Percentiles rank a stretch among this genome's conserved stretches.
Evolutionary conservation across 2,797 vertebrate species (phyloP).

Genomic region (Falco naumanni): DNA sequence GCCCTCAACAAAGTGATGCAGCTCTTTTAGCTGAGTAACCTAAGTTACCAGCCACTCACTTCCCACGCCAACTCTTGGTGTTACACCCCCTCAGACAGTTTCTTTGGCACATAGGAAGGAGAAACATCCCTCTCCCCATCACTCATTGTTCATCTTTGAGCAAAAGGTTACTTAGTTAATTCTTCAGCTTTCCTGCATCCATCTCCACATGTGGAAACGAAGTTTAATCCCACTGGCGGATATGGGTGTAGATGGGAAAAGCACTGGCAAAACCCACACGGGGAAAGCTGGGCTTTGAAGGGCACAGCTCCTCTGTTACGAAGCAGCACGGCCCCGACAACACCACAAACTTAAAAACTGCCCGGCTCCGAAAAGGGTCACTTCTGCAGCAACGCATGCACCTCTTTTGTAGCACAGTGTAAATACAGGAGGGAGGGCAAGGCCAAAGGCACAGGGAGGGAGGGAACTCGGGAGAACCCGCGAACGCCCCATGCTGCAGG

Average conservation of each 20-base stretch:
- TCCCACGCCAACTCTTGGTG: too few relatives aligned
- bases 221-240: too few relatives aligned
- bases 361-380: background rate
- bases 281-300: too few relatives aligned
- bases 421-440: background rate
- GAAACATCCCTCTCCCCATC: background rate
- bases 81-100: too few relatives aligned
- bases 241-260: background rate
- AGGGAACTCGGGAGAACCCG: background rate
- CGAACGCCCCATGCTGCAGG: too few relatives aligned
- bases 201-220: background rate
- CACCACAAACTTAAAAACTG: background rate
- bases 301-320: fast-evolving
- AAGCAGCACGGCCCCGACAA: fast-evolving
- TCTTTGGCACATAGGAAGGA: background rate
- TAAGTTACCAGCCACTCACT: too few relatives aligned
- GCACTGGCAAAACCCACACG: background rate
- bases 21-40: background rate
- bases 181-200: background rate
- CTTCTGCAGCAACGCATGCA: fast-evolving
- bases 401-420: background rate
- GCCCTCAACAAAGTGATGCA: background rate
- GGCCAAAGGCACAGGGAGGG: background rate
- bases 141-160: background rate
- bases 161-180: background rate